Base-by-base conservation (phyloP, 2,113 vertebrate species). In the Turnix velox region DNA sequence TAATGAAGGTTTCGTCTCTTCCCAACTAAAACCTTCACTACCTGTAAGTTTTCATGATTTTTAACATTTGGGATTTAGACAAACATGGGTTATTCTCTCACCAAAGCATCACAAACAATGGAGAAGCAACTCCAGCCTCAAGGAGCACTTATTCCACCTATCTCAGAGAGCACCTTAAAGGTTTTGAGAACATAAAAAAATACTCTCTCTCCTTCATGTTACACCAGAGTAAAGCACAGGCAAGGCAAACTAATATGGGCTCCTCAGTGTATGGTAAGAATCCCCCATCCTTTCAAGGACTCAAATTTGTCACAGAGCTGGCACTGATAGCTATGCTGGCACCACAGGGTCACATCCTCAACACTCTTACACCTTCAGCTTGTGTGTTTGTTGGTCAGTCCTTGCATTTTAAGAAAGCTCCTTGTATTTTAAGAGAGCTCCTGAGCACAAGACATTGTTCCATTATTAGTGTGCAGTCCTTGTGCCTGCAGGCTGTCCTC, bases 101-200 rank as follows among this genome's bases (percentile, higher is more conserved):
- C 1, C 33, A 4, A 15, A 33, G 14, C 5, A 1, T 28, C 57
- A 37, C 28, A 30, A 17, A 27, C 40, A 27, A 24, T 18, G 17
- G 27, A 40, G 46, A 57, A 67, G 25, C 25, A 42, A 19, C 33
- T 58, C 37, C 5, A 7, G 42, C 30, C 48, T 39, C 37, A 65
- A 68, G 43, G 62, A 85, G 86, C 90, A 55, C 46, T 45, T 83
- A 30, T 39, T 31, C 33, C 22, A 18, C 12, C 18, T 28, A 33
- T 25, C 28, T 40, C 8, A 15, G 12, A 39, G 16, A 35, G 48
- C 0, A 0, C 33, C 6, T 2, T 1, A 2, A 61, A 39, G 28
- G 35, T 73, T 65, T 14, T 51, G 51, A 40, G 58, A 33, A 68
- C 1, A 1, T 3, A 58, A 35, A 71, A 43, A 67, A 4, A n/a